Conservation (phyloP, 53 echinoderm and acorn worm species). For the Paelopatides confundens region DNA sequence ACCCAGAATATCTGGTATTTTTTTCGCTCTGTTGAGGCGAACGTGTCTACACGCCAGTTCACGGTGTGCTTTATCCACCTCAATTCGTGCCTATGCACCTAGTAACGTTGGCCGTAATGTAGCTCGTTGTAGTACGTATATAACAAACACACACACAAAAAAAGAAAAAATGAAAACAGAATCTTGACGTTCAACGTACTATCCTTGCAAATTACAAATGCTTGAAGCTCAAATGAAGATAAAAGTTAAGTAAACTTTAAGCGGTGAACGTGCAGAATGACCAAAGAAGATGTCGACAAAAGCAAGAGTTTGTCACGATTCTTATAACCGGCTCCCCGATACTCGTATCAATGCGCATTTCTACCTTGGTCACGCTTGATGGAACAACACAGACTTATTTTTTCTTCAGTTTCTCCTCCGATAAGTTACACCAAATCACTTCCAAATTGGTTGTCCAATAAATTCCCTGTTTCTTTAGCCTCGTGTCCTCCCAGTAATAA, state of each 20-base stretch:
- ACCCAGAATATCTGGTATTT: background rate
- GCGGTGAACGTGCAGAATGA: conserved; percentile 28
- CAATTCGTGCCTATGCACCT: conserved; percentile 3
- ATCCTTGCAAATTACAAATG: background rate
- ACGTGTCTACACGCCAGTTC: background rate
- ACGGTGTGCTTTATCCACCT: background rate
- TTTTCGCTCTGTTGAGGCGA: background rate
- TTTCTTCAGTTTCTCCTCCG: background rate
- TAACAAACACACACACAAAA: background rate
- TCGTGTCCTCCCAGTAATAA: no score
- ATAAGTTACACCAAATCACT: background rate
- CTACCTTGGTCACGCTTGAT: background rate
- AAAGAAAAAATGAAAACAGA: background rate
- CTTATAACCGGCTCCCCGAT: no score
- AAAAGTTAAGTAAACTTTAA: conserved; percentile 31
- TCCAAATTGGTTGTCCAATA: background rate
- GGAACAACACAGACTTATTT: background rate
- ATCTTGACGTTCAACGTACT: conserved; percentile 20
- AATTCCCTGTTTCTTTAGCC: background rate
- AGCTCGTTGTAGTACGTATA: no score
- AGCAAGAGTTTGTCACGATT: conserved; percentile 16
- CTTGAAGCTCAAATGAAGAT: conserved; percentile 1
- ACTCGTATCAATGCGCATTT: background rate
- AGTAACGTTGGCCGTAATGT: background rate
- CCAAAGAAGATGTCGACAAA: background rate